A percentile compares a stretch with the other conserved stretches of the same genome.
These are phyloP conservation scores for Steinernema carpocapsae DNA, from an alignment of 2,888 invertebrate species.

Conservation along the genomic window DNA sequence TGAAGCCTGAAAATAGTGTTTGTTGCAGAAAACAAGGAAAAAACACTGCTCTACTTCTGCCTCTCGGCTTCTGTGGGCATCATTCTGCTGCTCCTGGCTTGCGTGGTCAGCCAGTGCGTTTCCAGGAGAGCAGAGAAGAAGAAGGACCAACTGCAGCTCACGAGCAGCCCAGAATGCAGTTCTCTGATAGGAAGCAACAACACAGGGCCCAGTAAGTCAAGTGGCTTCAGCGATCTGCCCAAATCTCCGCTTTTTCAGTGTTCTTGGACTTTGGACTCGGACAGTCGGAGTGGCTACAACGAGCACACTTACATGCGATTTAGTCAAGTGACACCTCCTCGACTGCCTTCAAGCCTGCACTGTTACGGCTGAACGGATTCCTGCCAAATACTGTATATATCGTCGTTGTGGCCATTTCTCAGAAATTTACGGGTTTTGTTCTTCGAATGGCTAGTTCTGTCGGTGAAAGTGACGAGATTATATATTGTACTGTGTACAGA, in stretches of 20 bases:
- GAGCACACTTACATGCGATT: constrained; percentile 42
- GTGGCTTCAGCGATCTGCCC: neutral
- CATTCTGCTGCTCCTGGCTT: constrained; percentile 56
- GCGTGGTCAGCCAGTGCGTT: constrained; percentile 53
- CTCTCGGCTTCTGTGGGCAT: constrained; percentile 56
- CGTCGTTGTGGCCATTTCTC: too few species aligned
- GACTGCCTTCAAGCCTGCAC: constrained; percentile 41
- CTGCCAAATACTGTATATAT: constrained; percentile 8
- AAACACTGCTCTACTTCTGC: constrained; percentile 56
- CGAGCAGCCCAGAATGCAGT: constrained; percentile 37
- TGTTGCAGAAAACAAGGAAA: constrained; percentile 57
- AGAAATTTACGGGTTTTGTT: too few species aligned
- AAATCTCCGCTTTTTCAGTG: constrained; percentile 33
- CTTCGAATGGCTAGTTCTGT: too few species aligned
- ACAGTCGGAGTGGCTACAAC: constrained; percentile 27
- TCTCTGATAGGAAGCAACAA: constrained; percentile 48
- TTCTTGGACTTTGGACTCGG: constrained; percentile 44
- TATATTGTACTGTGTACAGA: too few species aligned
- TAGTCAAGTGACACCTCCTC: constrained; percentile 46
- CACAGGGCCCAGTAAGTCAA: constrained; percentile 38
- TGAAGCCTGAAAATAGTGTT: neutral
- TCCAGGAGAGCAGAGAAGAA: neutral
- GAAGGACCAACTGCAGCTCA: constrained; percentile 21
- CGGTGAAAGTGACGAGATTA: too few species aligned
- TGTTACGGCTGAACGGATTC: constrained; percentile 37